Base-by-base conservation (phyloP, 2,888 invertebrate species). In the Metellina segmentata region DNA sequence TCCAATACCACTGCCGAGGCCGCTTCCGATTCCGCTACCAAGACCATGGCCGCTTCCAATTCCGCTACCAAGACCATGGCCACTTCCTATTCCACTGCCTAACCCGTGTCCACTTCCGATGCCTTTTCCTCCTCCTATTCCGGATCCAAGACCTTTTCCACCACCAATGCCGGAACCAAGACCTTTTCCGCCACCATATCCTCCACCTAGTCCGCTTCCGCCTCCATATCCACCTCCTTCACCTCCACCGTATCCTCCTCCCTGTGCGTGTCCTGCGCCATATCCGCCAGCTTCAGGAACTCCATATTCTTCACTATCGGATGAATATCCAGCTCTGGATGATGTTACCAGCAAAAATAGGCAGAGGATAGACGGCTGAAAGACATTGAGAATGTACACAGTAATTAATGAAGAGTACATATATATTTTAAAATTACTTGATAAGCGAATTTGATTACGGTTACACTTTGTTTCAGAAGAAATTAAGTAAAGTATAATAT, bases 141-240 rank as follows among this genome's bases (percentile, higher is more conserved):
- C 86, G 9, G 81, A 83, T 53, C 90, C 90, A 72, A 72, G 53
- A 70, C 90, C 90, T 81, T 85, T 79, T 13, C 90, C 90, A 20
- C 75, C 49, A 48, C 89, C 89, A 19, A 77, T 13, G 7, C 89
- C 89, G 16, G 61, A 69, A 52, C 89, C 89, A 8, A 48, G 49
- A 53, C 81, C 82, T 9, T 77, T 9, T 9, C 89, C 83, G 8
- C 53, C 71, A 9, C 85, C 85, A 5, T 20, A 20, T 53, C 87
- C 87, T 6, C 20, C 20, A 70, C 77, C 82, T 20, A 70, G 71
- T 71, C 90, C 86, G 48, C 52, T 20, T 52, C 79, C 85, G 16
- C 79, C 83, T 13, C 75, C 82, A 13, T 52, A 34, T 8, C 85
- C 85, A 13, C 75, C 81, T 70, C 71, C 85, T 20, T 72, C 52